Conservation (phyloP, 2,888 invertebrate species). For the Drosophila nigritarsus region DNA sequence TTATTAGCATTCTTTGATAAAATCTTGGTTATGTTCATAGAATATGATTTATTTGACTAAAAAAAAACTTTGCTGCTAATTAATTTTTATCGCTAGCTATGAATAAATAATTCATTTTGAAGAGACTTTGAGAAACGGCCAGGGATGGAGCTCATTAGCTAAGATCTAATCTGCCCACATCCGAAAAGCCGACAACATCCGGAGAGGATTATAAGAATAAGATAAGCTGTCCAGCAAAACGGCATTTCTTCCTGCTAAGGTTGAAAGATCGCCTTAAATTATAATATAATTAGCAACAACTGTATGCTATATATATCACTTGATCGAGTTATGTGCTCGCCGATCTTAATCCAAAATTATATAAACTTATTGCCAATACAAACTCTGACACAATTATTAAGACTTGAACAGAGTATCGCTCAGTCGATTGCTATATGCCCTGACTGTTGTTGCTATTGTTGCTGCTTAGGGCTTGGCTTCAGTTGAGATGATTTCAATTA, state of each 20-base stretch:
- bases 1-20: background rate
- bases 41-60: background rate
- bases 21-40: background rate
- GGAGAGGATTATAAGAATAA: background rate
- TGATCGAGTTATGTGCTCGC: background rate
- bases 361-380: background rate
- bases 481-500: conserved; percentile 63
- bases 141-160: background rate
- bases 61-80: background rate
- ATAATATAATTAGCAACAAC: background rate
- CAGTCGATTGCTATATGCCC: background rate
- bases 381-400: background rate
- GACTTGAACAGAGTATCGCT: conserved; percentile 10
- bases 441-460: conserved; percentile 4
- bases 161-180: background rate
- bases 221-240: background rate
- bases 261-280: background rate
- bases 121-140: background rate
- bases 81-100: background rate
- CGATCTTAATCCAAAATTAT: background rate
- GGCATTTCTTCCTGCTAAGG: background rate
- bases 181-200: background rate
- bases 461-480: conserved; percentile 35
- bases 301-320: background rate
- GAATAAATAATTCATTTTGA: background rate